Base-by-base conservation (phyloP, 2,888 invertebrate genomes). In the Strigamia crassipes region DNA sequence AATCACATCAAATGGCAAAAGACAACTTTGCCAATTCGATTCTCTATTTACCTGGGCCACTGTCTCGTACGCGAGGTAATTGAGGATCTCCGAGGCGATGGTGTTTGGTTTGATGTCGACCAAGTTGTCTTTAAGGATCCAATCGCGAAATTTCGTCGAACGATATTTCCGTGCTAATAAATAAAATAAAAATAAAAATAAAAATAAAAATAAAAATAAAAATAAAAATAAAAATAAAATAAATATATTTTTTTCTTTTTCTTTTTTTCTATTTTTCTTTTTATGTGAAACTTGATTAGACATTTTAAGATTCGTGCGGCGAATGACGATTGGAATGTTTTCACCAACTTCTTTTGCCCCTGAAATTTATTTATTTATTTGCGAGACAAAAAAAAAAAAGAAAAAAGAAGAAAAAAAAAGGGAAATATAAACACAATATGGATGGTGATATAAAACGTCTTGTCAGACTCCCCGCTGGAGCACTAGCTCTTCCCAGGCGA, bases 61-160 rank as follows among this genome's bases (percentile, higher is more conserved):
- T 0, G 95, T 95, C 89, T 97, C 96, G 87, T 95, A 95, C 0
- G 96, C 95, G 84, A 96, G 90, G 86, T 96, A 96, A 78, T 93
- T 92, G 83, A 97, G 88, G 3, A 96, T 92, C 86, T 94, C 94
- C 85, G 94, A 89, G 0, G 94, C 94, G 79, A 91, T 85, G 8
- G 86, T 84, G 82, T 86, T 88, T 9, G 88, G 87, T 83, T 88
- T 88, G 46, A 88, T 85, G 15, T 88, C 87, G 12, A 86, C 79
- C 15, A 86, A 90, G 0, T 86, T 82, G 84, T 84, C 86, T 13
- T 85, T 82, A 80, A 87, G 83, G 38, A 89, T 83, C 89, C 89
- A 89, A 80, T 88, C 88, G 81, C 86, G 86, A 84, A 89, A 87
- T 85, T 88, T 80, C 88, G 88, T 87, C 10, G 85, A 85, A 83